These are phyloP conservation scores for Coecobrya sp. DNA, from an alignment of 2,888 invertebrate genomes.

Conservation along the genomic window DNA sequence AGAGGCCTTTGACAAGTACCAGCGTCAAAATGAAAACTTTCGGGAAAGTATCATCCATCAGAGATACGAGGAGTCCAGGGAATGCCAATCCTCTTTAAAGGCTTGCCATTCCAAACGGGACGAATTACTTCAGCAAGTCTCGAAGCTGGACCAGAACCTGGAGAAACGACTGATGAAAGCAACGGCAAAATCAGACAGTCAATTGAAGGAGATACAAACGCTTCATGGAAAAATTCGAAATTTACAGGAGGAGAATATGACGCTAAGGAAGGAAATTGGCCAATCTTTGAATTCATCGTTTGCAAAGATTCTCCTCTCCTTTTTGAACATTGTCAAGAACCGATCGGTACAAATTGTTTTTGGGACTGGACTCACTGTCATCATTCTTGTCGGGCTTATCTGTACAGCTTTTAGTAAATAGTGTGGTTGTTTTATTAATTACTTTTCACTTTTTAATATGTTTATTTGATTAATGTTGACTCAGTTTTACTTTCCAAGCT, in stretches of 20 bases:
- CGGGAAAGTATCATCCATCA: conserved; percentile 58
- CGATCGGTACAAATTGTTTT: conserved; percentile 19
- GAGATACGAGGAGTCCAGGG: conserved; percentile 54
- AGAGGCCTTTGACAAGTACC: background rate
- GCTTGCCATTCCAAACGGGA: conserved; percentile 27
- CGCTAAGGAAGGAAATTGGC: conserved; percentile 22
- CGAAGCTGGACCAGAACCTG: background rate
- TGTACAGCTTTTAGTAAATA: background rate
- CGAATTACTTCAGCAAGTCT: conserved; percentile 3
- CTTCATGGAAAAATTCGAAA: background rate
- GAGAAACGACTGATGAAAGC: background rate
- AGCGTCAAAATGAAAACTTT: conserved; percentile 31
- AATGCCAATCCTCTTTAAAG: conserved; percentile 46
- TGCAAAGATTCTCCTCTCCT: conserved; percentile 1
- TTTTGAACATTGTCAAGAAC: conserved; percentile 47
- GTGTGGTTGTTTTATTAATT: no score
- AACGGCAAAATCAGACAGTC: conserved; percentile 18
- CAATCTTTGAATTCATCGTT: conserved; percentile 19
- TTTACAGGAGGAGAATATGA: background rate
- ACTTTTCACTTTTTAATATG: no score
- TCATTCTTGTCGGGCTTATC: background rate
- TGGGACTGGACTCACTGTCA: background rate
- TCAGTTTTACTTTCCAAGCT: no score
- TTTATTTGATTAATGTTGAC: no score
- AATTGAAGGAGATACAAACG: background rate